Percentiles rank a stretch among this genome's conserved stretches.
phyloP scores from a whole-genome alignment of 2,797 vertebrate species.

The Picus viridis region DNA sequence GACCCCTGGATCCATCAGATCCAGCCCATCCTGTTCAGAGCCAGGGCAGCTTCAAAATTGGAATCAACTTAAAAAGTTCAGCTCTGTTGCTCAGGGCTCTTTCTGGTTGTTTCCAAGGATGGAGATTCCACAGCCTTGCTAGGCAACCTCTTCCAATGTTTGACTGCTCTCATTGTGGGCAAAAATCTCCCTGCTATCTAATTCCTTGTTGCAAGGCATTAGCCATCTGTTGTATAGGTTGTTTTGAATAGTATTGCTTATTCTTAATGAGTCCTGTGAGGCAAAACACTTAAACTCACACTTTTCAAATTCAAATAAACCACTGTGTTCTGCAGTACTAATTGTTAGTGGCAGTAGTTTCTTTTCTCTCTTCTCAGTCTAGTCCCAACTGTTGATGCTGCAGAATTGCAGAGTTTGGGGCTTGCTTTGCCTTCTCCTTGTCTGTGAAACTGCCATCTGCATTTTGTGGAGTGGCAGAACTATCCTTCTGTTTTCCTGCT shows the following conservation, averaged over 20 bases:
- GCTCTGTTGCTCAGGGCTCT: neutral
- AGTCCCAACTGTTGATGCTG: neutral
- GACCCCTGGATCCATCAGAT: neutral
- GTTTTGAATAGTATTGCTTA: conserved; percentile 16
- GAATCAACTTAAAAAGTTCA: neutral
- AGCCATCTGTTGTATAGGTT: conserved; percentile 31
- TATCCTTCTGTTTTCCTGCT: neutral
- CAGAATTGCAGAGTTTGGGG: neutral
- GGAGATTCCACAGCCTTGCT: conserved; percentile 26
- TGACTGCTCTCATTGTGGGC: conserved; percentile 10
- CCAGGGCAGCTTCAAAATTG: neutral
- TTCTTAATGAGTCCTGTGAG: conserved; percentile 16
- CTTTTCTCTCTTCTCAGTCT: neutral
- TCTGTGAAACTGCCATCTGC: neutral
- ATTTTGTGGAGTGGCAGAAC: neutral
- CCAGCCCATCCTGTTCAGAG: neutral
- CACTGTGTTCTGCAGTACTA: neutral
- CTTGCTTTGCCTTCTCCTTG: neutral
- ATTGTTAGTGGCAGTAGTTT: neutral
- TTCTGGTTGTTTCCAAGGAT: neutral
- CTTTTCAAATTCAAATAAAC: conserved; percentile 58
- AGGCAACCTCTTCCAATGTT: conserved; percentile 15
- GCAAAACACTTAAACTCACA: conserved; percentile 50
- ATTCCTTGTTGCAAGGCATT: conserved; percentile 41
- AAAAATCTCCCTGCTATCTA: conserved; percentile 13